Evolutionary conservation across 2,113 vertebrate species (phyloP), one percentile per base, ranked within the genome.

Genomic region (Crotalus tigris): DNA sequence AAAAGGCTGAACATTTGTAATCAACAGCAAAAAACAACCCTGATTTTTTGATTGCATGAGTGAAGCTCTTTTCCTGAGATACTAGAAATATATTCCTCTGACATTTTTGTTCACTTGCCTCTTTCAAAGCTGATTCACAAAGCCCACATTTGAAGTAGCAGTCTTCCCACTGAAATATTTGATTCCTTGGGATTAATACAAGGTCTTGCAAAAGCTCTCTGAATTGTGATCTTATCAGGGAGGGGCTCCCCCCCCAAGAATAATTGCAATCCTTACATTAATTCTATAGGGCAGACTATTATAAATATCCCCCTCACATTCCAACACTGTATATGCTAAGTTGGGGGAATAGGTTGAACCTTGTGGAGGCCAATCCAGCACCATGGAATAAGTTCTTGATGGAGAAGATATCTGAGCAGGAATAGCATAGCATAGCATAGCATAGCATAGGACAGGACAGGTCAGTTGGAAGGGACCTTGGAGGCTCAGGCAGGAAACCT

Each of bases 21-120:
- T 21, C 89, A 92, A 88, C 8, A 3, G 86, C 44, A 54, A 87
- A 96, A 92, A 44, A 92, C 93, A 90, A 92, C 44, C 51, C 93
- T 93, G 91, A 85, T 88, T 93, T 89, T 87, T 93, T n/a, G 0
- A 0, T 91, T 91, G 90, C 39, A 92, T 92, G 93, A 95, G 39
- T 39, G 61, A 81, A 33, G 89, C 33, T 94, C 33, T 51, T 44
- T 24, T 86, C 94, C 92, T 19, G 13, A 15, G 13, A 49, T 85
- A 57, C 55, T 8, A 26, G 39, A 85, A 49, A 88, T 24, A 9
- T 9, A 6, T 51, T 39, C 26, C 11, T 39, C 1, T 64, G 59
- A 12, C 11, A 15, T 81, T 89, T 86, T 26, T 57, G 51, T 26
- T 44, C 46, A 49, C 81, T 59, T 33, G 39, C n/a, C 61, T 55